Evolutionary conservation across 2,888 invertebrate genomes (phyloP), one percentile per base, ranked within the genome.

Genomic region (Melieria omissa): DNA sequence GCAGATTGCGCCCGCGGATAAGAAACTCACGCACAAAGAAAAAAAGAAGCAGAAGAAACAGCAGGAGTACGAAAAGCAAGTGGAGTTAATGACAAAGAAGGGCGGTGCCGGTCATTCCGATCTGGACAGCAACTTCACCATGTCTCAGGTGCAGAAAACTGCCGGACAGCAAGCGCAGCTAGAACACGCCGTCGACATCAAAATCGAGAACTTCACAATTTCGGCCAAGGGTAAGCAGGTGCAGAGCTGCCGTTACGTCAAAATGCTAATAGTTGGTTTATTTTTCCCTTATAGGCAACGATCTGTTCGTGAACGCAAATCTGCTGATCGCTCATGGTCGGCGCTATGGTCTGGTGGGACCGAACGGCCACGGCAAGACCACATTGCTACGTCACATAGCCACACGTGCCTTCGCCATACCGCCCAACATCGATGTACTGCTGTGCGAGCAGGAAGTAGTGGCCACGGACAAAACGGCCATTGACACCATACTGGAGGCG

Each of bases 321-420:
- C 88, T 99, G 47, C 88, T 96, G 66, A 98, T 99, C 79, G 97
- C 98, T 0, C 92, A 94, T 81, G 97, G 98, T 0, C 91, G 99
- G 61, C 91, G 97, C 80, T 99, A 99, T 87, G 99, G 99, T 81
- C 89, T 99, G 5, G 99, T 99, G 3, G 99, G 99, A 42, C 99
- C 99, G 0, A 99, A 99, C 86, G 99, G 96, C 0, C 98, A 99
- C 88, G 99, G 99, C 12, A 99, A 99, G 89, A 99, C 99, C 0
- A 99, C 99, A 0, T 87, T 99, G 44, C 88, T 99, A 70, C 91
- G 97, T 72, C 99, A 99, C 85, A 92, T 99, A 78, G 95, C 96
- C 0, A 92, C 93, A 70, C 90, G 96, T 78, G 95, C 95, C 7
- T 94, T 99, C 82, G 93, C 94, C 65, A 96, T 99, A 81, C 99